These are phyloP conservation scores for Triplophysa rosa DNA, from an alignment of 2,113 vertebrate species.

Conservation along the genomic window DNA sequence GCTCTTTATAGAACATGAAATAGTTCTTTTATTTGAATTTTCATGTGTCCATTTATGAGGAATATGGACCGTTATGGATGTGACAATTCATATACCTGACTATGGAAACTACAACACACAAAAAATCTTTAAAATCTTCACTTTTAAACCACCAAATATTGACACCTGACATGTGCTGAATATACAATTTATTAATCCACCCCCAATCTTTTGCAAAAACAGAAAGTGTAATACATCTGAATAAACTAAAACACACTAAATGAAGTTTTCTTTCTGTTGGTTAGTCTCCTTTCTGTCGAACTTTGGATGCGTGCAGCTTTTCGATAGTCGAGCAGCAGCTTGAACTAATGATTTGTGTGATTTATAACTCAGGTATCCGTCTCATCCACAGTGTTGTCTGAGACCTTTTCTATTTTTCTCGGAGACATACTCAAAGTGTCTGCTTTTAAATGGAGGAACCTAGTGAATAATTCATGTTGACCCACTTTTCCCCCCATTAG, in stretches of 20 bases:
- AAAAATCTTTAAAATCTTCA: too few relatives aligned
- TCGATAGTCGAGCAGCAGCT: constrained; percentile 17
- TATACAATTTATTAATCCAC: not conserved
- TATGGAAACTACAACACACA: too few relatives aligned
- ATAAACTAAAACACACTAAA: not conserved
- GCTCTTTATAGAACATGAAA: too few relatives aligned
- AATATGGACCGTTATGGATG: too few relatives aligned
- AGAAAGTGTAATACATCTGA: not conserved
- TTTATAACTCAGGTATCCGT: constrained; percentile 43
- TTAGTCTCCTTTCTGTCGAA: not conserved
- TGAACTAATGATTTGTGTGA: constrained; percentile 50
- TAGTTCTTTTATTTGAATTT: too few relatives aligned
- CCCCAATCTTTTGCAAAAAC: constrained; percentile 15
- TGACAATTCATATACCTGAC: too few relatives aligned
- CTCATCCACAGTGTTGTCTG: constrained; percentile 36
- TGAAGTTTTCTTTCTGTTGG: not conserved
- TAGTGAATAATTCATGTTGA: constrained; percentile 59
- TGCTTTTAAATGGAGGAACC: constrained; percentile 52
- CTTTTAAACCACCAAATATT: too few relatives aligned
- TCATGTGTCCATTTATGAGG: too few relatives aligned
- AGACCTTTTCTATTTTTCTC: constrained; percentile 51
- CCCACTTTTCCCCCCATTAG: constrained; percentile 56
- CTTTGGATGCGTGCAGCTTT: not conserved
- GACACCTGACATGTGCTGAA: too few relatives aligned
- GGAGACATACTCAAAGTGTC: constrained; percentile 51